Evolutionary conservation across 2,797 vertebrate genomes (phyloP), one percentile per base, ranked within the genome.

Genomic region (Melopsittacus undulatus): DNA sequence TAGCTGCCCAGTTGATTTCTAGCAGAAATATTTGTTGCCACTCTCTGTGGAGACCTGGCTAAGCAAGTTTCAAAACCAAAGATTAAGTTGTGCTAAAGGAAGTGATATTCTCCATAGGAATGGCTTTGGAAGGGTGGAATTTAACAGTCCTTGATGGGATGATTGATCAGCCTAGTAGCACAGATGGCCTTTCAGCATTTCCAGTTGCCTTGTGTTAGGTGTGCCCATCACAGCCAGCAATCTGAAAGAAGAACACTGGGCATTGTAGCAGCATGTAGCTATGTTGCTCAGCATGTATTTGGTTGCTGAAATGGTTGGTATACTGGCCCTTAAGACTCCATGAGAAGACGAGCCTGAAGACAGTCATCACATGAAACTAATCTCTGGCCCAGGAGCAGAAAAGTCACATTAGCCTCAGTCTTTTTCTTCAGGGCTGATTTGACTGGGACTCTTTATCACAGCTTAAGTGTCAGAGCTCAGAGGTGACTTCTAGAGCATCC

Each of bases 401-500:
- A 82, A 38, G n/a, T 68, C 34, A 20, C 13, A 36, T 34, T 46
- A 83, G 49, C 73, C 19, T 78, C 45, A 32, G 63, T 73, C 6
- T 72, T 23, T 59, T 75, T 51, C 54, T 78, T 82, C 27, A 59
- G 77, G 22, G 75, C 63, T 87, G 40, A 79, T 92, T 82, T 94
- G 51, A 68, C 21, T 62, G 45, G 26, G 10, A 42, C 17, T 88
- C 15, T 64, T 81, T 83, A 45, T 87, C 43, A 52, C 72, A 96
- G 95, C 83, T 95, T 72, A 83, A 68, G 63, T 81, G 36, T 63
- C 87, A 77, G 57, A 82, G 36, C 52, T 91, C 89, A 34, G 88
- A 86, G 23, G 56, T 77, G 45, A 30, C 52, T 70, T 32, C 56
- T 67, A 90, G 82, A 95, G 66, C 46, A 34, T 38, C 46, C 56